These are phyloP conservation scores for Danaus plexippus DNA, from an alignment of 1,140 invertebrate species.

Conservation along the genomic window DNA sequence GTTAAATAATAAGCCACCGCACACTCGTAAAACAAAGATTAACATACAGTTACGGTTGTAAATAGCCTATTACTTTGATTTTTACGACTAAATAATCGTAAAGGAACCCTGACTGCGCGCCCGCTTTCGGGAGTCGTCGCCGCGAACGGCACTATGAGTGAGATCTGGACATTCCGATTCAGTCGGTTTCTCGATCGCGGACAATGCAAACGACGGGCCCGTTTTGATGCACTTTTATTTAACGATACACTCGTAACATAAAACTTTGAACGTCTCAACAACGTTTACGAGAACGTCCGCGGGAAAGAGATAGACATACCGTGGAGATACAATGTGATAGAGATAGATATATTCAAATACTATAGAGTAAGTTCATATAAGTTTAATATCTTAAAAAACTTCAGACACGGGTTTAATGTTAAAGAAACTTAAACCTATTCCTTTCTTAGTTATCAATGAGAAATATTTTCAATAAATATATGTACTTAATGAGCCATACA, in stretches of 20 bases:
- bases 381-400: too few relatives aligned
- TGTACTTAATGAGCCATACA: too few relatives aligned
- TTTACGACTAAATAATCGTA: conserved; percentile 72
- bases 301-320: conserved; percentile 29
- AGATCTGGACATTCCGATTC: conserved; percentile 26
- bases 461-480: too few relatives aligned
- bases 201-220: conserved; percentile 63
- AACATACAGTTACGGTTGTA: conserved; percentile 69
- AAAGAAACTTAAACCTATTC: too few relatives aligned
- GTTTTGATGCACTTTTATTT: conserved; percentile 70
- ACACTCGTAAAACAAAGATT: conserved; percentile 70
- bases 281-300: conserved; percentile 47
- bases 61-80: conserved; percentile 72
- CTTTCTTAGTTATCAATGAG: too few relatives aligned
- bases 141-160: conserved; percentile 12
- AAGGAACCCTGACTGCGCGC: conserved; percentile 54
- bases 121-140: conserved; percentile 34
- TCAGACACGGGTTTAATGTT: too few relatives aligned
- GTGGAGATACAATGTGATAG: neutral
- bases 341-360: neutral
- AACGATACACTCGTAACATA: conserved; percentile 67
- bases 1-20: conserved; percentile 66
- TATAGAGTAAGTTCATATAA: conserved; percentile 1
- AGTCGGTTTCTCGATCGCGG: conserved; percentile 49
- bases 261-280: conserved; percentile 66